Conservation (phyloP, 2,888 invertebrate species). For the Malacosoma neustria region DNA sequence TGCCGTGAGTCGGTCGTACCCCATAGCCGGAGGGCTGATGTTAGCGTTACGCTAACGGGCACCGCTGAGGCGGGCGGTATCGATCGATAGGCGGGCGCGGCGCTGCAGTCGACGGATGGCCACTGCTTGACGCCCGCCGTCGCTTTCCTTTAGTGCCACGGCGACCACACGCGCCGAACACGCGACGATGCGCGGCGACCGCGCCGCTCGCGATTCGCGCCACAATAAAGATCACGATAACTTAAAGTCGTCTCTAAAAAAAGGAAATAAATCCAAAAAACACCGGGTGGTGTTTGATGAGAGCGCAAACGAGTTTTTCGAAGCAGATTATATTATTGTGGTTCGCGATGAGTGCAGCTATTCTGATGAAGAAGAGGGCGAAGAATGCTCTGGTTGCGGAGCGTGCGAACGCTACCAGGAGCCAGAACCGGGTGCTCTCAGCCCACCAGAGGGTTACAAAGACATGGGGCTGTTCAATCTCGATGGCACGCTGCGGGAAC, state of each 20-base stretch:
- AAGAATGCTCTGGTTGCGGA: slow-evolving; percentile 78
- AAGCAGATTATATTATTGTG: slow-evolving; percentile 93
- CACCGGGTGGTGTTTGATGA: slow-evolving; percentile 92
- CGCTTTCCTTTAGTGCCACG: slow-evolving; percentile 20
- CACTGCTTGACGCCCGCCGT: slow-evolving; percentile 18
- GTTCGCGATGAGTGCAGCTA: slow-evolving; percentile 90
- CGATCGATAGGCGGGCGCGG: slow-evolving; percentile 62
- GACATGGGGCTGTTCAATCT: slow-evolving; percentile 82
- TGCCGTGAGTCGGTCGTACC: no score
- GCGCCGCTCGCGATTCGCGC: slow-evolving; percentile 62
- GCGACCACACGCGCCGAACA: slow-evolving; percentile 44
- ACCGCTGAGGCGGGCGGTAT: slow-evolving; percentile 30
- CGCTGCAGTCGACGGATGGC: slow-evolving; percentile 49
- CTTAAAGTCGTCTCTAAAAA: slow-evolving; percentile 84
- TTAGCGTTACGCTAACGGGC: slow-evolving; percentile 22
- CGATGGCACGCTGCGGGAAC: slow-evolving; percentile 71
- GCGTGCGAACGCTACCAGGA: slow-evolving; percentile 77
- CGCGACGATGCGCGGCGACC: slow-evolving; percentile 70
- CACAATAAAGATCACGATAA: slow-evolving; percentile 78
- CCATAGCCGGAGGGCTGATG: slow-evolving; percentile 15
- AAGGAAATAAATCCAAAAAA: slow-evolving; percentile 81
- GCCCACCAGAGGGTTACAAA: slow-evolving; percentile 94
- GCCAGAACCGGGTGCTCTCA: slow-evolving; percentile 88
- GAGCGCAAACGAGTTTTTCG: slow-evolving; percentile 92
- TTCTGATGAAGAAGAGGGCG: slow-evolving; percentile 87